Evolutionary conservation across 2,797 vertebrate genomes (phyloP).

Genomic region (Erithacus rubecula): DNA sequence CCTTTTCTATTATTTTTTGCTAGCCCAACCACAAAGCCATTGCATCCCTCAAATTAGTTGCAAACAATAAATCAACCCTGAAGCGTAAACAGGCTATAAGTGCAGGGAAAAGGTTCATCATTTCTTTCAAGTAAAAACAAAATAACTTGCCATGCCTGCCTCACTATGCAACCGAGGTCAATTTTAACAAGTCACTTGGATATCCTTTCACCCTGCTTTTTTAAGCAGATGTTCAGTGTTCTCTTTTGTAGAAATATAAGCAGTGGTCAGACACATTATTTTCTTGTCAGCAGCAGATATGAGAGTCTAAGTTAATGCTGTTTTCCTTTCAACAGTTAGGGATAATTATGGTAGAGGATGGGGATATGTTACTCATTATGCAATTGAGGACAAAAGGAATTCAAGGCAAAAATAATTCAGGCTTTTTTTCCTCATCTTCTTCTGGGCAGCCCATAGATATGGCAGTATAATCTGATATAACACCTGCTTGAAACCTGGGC

Average conservation of each 20-base stretch:
- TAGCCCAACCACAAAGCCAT: background rate
- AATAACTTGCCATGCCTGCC: background rate
- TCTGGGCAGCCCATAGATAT: background rate
- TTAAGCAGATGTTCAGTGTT: background rate
- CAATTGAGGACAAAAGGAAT: background rate
- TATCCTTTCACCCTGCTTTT: background rate
- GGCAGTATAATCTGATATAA: background rate
- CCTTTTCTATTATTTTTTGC: background rate
- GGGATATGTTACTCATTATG: background rate
- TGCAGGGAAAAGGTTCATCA: background rate
- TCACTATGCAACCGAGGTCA: background rate
- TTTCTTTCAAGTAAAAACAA: background rate
- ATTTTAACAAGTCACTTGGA: background rate
- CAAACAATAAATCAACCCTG: background rate
- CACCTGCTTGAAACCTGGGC: background rate
- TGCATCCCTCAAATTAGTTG: background rate
- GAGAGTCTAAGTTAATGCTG: background rate
- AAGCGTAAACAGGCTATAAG: background rate
- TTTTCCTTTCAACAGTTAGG: background rate
- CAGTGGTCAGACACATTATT: background rate
- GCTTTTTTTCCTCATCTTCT: rapidly evolving
- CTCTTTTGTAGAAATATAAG: background rate
- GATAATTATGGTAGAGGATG: background rate
- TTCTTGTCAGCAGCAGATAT: background rate
- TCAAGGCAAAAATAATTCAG: background rate